Conservation (phyloP, 1,140 invertebrate genomes). For the Epicauta chinensis region DNA sequence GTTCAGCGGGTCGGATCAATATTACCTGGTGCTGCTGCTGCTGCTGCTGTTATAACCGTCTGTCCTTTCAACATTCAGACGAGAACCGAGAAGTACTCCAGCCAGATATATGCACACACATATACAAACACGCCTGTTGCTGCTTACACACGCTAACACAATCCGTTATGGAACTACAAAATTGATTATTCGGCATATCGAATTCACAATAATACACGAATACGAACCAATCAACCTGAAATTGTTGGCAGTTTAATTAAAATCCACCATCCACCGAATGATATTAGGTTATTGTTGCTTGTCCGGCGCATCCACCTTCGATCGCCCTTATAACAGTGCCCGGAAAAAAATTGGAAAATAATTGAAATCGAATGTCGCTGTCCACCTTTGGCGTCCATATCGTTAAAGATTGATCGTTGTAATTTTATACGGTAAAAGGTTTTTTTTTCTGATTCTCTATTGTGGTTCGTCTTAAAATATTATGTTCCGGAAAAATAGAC, state of each 20-base stretch:
- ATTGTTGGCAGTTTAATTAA: too few relatives aligned
- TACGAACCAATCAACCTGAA: too few relatives aligned
- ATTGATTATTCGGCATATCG: too few relatives aligned
- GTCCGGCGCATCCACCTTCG: too few relatives aligned
- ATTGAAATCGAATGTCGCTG: too few relatives aligned
- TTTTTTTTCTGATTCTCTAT: conserved; percentile 2
- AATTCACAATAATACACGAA: too few relatives aligned
- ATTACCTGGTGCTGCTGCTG: conserved; percentile 7
- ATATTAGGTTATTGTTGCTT: too few relatives aligned
- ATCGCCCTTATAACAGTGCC: too few relatives aligned
- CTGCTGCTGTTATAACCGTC: too few relatives aligned
- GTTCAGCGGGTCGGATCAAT: conserved; percentile 11
- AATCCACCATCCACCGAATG: too few relatives aligned
- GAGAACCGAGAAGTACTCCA: background rate
- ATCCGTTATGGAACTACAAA: too few relatives aligned
- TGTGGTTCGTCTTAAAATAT: conserved; percentile 1
- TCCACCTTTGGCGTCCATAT: background rate
- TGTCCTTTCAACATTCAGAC: conserved; percentile 12
- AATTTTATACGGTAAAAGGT: conserved; percentile 14
- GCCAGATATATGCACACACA: background rate
- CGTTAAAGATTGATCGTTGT: conserved; percentile 9
- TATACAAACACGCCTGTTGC: conserved; percentile 7
- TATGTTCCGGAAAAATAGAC: background rate
- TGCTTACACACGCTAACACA: background rate
- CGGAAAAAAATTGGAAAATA: too few relatives aligned